Evolutionary conservation across 2,888 invertebrate species (phyloP).

Genomic region (Heteromurus nitidus): DNA sequence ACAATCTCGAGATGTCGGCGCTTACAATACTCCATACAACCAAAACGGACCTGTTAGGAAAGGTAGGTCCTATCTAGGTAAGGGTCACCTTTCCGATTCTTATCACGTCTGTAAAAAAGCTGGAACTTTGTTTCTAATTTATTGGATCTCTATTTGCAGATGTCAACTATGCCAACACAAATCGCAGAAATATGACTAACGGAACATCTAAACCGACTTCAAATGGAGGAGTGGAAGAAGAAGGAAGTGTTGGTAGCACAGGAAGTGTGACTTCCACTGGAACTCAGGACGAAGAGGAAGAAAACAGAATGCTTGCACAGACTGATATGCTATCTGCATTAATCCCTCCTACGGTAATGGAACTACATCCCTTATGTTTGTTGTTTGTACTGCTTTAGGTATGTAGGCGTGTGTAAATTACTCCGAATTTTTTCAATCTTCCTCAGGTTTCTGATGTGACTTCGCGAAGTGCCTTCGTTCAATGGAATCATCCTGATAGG

Average conservation of each 20-base stretch:
- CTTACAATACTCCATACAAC: conserved; percentile 62
- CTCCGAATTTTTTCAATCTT: too few relatives aligned
- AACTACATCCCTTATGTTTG: background rate
- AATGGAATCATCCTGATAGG: conserved; percentile 84
- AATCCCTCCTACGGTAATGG: conserved; percentile 84
- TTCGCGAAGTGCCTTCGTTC: conserved; percentile 88
- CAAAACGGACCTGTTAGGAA: conserved; percentile 77
- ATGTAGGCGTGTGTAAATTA: conserved; percentile 61
- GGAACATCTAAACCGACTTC: conserved; percentile 75
- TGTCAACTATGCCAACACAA: conserved; percentile 61
- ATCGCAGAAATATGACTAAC: conserved; percentile 71
- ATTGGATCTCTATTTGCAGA: too few relatives aligned
- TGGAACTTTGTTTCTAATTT: too few relatives aligned
- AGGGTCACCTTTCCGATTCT: background rate
- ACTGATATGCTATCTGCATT: conserved; percentile 85
- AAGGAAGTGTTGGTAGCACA: conserved; percentile 82
- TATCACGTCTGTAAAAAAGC: too few relatives aligned
- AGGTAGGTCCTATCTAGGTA: conserved; percentile 74
- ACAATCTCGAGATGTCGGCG: conserved; percentile 58
- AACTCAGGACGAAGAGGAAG: conserved; percentile 82
- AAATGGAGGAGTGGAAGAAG: conserved; percentile 75
- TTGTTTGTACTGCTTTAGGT: background rate
- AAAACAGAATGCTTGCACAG: conserved; percentile 79
- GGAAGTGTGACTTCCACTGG: conserved; percentile 76
- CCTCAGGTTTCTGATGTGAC: conserved; percentile 91